These are phyloP conservation scores for Muscidifurax raptorellus DNA, from an alignment of 1,140 invertebrate species.

Conservation along the genomic window DNA sequence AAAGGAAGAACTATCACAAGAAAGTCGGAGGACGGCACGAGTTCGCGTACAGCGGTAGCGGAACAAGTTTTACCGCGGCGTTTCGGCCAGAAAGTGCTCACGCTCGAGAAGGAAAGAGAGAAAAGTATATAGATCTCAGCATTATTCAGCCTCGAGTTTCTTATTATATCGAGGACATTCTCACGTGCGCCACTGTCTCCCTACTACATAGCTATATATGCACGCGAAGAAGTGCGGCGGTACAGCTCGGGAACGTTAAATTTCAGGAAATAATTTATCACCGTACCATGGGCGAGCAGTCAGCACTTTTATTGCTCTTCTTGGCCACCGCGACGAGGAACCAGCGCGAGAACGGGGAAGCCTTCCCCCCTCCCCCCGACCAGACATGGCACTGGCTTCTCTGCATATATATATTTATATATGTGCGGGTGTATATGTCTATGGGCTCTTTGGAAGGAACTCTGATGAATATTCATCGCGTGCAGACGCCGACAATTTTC, in stretches of 20 bases:
- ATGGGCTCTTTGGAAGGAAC: background rate
- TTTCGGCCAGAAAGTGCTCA: background rate
- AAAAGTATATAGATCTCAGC: constrained; percentile 10
- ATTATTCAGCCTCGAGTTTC: constrained; percentile 65
- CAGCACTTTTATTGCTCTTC: constrained; percentile 35
- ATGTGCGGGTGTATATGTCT: background rate
- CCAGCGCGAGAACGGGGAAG: background rate
- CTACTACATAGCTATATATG: background rate
- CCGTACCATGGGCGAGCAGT: constrained; percentile 9
- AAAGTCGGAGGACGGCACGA: background rate
- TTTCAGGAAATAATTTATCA: constrained; percentile 61
- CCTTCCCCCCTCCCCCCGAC: background rate
- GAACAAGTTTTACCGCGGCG: background rate
- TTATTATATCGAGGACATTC: constrained; percentile 64
- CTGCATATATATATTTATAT: background rate
- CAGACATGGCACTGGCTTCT: background rate
- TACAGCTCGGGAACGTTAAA: constrained; percentile 54
- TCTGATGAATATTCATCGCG: constrained; percentile 28
- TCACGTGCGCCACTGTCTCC: constrained; percentile 43
- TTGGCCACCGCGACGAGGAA: background rate
- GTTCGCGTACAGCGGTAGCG: background rate
- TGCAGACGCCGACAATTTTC: constrained; percentile 1
- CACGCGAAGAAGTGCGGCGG: background rate
- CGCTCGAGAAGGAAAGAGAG: too few species aligned
- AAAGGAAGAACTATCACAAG: background rate